These are phyloP conservation scores for Dimorphilus gyrociliatus DNA, from an alignment of 2,888 invertebrate genomes.

Conservation along the genomic window DNA sequence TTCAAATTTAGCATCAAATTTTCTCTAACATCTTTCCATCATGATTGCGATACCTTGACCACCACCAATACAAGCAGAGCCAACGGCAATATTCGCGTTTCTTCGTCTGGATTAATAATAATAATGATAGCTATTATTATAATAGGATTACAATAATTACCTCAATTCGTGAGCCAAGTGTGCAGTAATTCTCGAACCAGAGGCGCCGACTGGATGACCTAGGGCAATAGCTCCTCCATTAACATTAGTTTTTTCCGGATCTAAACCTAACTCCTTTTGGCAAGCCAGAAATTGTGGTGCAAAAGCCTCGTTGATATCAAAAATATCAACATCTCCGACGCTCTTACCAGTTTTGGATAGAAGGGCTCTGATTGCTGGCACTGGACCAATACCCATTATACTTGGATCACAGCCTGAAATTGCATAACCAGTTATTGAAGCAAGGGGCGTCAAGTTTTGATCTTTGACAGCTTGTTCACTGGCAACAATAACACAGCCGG, in stretches of 20 bases:
- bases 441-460: conserved; percentile 67
- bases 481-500: conserved; percentile 73
- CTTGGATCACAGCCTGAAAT: conserved; percentile 71
- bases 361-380: conserved; percentile 72
- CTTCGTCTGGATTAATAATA: conserved; percentile 49
- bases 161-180: conserved; percentile 78
- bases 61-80: conserved; percentile 94
- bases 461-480: conserved; percentile 71
- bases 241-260: conserved; percentile 71
- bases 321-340: conserved; percentile 69
- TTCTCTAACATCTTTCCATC: no score
- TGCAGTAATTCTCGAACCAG: conserved; percentile 74
- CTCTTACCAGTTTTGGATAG: conserved; percentile 55
- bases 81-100: conserved; percentile 68
- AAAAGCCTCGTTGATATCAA: conserved; percentile 99
- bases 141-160: conserved; percentile 40
- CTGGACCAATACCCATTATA: conserved; percentile 96
- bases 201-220: conserved; percentile 92
- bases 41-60: conserved; percentile 92
- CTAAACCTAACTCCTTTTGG: conserved; percentile 67
- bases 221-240: conserved; percentile 91
- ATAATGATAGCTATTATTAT: conserved; percentile 5
- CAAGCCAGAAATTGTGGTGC: conserved; percentile 84
- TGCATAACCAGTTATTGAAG: conserved; percentile 76
- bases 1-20: no score